Percentiles rank a stretch among this genome's conserved stretches.
These are phyloP conservation scores for Imbricaverruca yamaguchii DNA, from an alignment of 2,888 invertebrate genomes.

Conservation along the genomic window DNA sequence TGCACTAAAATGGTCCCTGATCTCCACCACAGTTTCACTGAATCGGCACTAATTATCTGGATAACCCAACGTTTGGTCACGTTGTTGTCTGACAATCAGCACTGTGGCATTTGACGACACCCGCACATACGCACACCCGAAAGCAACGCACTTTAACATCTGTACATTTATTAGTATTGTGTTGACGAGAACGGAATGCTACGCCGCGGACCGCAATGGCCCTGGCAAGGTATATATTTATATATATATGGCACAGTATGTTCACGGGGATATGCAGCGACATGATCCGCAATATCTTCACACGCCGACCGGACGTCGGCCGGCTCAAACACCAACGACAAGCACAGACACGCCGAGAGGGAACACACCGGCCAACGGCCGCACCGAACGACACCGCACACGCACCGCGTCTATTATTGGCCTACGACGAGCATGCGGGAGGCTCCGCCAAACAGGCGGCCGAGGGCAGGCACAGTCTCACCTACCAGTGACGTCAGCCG, in stretches of 20 bases:
- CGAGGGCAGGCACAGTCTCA: neutral
- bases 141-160: neutral
- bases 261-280: slow-evolving; percentile 18
- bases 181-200: slow-evolving; percentile 17
- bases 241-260: slow-evolving; percentile 2
- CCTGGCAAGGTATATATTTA: neutral
- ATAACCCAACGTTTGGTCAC: no score
- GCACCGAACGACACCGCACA: neutral
- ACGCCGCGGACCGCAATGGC: neutral
- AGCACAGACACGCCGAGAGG: neutral
- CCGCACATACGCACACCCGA: no score
- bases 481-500: neutral
- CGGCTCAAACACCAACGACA: neutral
- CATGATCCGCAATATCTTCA: slow-evolving; percentile 1
- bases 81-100: no score
- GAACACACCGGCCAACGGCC: neutral
- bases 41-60: no score
- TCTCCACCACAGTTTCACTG: no score
- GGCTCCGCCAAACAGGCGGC: neutral
- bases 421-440: neutral
- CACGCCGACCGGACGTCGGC: no score
- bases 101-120: no score
- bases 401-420: neutral
- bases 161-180: slow-evolving; percentile 21
- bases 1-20: no score